Evolutionary conservation across 1,140 invertebrate genomes (phyloP), one percentile per base, ranked within the genome.

Genomic region (Manduca sexta): DNA sequence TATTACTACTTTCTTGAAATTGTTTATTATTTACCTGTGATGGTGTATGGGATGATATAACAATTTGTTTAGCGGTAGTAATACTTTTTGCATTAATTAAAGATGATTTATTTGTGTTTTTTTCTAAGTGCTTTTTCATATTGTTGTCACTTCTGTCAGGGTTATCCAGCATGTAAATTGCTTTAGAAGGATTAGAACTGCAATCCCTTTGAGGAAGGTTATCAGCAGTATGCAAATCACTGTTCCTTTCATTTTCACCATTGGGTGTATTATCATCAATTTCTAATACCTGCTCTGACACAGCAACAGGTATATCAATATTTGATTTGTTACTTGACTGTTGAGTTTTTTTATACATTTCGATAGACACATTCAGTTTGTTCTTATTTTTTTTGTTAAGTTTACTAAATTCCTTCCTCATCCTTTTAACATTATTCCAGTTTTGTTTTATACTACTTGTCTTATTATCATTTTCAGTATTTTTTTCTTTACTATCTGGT

Each of bases 311-410:
- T 10, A 37, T 18, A 33, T 52, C 45, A 11, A 15, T 49, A 33
- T 42, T 52, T 39, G 33, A 43, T 29, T 74, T 69, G 40, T 47
- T 61, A 30, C 33, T 13, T 42, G 47, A 8, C 38, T 40, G 58
- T 50, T 77, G 56, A 40, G 58, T 52, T 60, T 69, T 79, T 40
- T 79, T 80, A 55, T 53, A 69, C 60, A 69, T 76, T 70, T 84
- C 78, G 61, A 78, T 76, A 14, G 78, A 84, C 38, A 81, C 69
- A 76, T 84, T 79, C 17, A 84, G 51, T 64, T 84, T 84, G 46
- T 59, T 80, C 52, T 54, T 77, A 56, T 74, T 69, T 51, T 68
- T 60, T 18, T 81, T 81, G 45, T 80, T 76, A 41, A 79, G 52
- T 56, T 74, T 81, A 53, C 67, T 78, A 37, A 84, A 81, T 55